phyloP scores from a whole-genome alignment of 2,797 vertebrate genomes.

The Tapirus indicus region DNA sequence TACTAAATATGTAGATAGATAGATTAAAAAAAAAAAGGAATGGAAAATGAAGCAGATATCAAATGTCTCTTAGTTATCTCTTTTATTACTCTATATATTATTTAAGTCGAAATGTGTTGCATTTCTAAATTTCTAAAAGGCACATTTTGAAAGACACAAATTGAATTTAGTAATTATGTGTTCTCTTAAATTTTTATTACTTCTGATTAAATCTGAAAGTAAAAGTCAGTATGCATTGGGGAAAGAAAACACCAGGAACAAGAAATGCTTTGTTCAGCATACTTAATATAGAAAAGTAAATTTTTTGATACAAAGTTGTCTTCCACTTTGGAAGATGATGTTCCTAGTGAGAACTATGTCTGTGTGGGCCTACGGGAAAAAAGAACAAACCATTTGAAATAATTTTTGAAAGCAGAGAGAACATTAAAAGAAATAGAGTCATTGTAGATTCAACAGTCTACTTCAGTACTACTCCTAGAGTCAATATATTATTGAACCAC shows the following conservation, averaged over 20 bases:
- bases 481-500: background rate
- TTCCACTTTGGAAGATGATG: conserved; percentile 30
- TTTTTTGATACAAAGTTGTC: background rate
- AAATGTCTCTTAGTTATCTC: background rate
- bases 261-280: conserved; percentile 21
- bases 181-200: conserved; percentile 43
- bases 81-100: background rate
- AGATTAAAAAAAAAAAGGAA: background rate
- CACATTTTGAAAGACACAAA: conserved; percentile 33
- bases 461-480: background rate
- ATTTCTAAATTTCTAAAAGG: background rate
- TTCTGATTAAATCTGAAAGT: conserved; percentile 30
- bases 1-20: background rate
- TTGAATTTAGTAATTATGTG: background rate
- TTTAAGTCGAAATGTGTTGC: background rate
- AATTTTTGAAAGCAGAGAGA: conserved; percentile 19
- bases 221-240: conserved; percentile 44
- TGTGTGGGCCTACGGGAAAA: background rate
- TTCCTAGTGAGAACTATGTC: background rate
- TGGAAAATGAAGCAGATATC: background rate
- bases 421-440: background rate
- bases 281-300: background rate
- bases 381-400: conserved; percentile 11
- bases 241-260: conserved; percentile 25
- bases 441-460: background rate